phyloP scores from a whole-genome alignment of 92 coral and sea anemone genomes.

The Anthopleura xanthogrammica region DNA sequence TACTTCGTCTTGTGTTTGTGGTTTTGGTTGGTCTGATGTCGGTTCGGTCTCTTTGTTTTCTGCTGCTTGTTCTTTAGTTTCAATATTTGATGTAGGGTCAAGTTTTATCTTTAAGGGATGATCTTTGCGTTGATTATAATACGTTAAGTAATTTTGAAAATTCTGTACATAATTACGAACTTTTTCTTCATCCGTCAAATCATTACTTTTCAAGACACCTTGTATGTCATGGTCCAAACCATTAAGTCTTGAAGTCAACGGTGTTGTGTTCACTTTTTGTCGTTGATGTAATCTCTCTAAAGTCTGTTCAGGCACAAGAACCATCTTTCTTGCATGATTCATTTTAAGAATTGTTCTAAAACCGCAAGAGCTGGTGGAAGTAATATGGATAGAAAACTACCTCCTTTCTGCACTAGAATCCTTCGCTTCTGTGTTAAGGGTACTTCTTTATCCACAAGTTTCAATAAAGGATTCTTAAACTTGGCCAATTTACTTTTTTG shows the following conservation, averaged over 20 bases:
- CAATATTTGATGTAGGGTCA: background rate
- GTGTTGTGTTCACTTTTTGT: slow-evolving; percentile 14
- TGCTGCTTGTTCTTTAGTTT: background rate
- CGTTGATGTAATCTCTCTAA: background rate
- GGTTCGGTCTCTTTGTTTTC: too few relatives aligned
- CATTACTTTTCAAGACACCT: slow-evolving; percentile 19
- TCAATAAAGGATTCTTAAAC: slow-evolving; percentile 14
- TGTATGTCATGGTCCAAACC: slow-evolving; percentile 20
- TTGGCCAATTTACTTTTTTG: background rate
- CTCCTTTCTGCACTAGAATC: slow-evolving; percentile 15
- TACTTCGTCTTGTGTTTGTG: background rate
- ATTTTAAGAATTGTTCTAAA: background rate
- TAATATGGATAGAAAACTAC: slow-evolving; percentile 7
- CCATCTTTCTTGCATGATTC: slow-evolving; percentile 10
- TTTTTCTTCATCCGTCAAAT: slow-evolving; percentile 32
- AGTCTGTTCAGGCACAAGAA: slow-evolving; percentile 32
- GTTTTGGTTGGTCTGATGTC: background rate
- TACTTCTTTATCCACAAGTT: slow-evolving; percentile 9
- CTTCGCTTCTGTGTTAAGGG: too few relatives aligned
- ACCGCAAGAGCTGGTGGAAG: slow-evolving; percentile 1
- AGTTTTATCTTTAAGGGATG: slow-evolving; percentile 34
- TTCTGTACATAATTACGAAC: slow-evolving; percentile 28
- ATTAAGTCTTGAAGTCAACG: background rate
- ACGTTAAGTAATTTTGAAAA: slow-evolving; percentile 34
- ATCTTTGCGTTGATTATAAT: slow-evolving; percentile 34